Evolutionary conservation across 2,797 vertebrate species (phyloP), one percentile per base, ranked within the genome.

Genomic region (Discoglossus pictus): DNA sequence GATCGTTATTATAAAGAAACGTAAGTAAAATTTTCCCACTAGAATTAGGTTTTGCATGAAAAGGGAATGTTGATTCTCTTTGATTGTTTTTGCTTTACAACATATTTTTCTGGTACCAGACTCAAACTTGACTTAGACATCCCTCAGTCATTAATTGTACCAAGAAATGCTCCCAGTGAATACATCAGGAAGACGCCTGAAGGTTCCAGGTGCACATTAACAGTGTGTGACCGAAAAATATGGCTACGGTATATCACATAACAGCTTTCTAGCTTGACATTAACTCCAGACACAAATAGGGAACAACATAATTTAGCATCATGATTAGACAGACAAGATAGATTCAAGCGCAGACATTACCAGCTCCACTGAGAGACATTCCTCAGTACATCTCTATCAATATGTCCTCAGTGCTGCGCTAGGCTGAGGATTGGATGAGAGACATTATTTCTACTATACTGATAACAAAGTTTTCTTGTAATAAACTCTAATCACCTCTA

Each of bases 71-170:
- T n/a, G n/a, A n/a, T n/a, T n/a, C n/a, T n/a, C 27, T 4, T 31
- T 31, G 8, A 31, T 31, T 4, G 16, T 25, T 31, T 53, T 23
- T 31, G 13, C 16, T 54, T 18, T 31, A 20, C 23, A 20, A 44
- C 27, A n/a, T 12, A 9, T 50, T 38, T 39, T 70, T 40, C 43
- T 35, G 63, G 36, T 31, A 15, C 16, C 20, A 36, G 36, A 56
- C 54, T 39, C 15, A 48, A 40, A 6, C 35, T 13, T 54, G 24
- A 63, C 25, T 67, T 58, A 66, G 74, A 40, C 46, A n/a, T 70
- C 63, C 16, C 60, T 74, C 67, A 17, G 40, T 75, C 75, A 74
- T 80, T 68, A 73, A 78, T 74, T 53, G 70, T 66, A 75, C 75
- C 15, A 39, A 24, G 64, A 21, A 44, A 17, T 67, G 6, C 52